These are phyloP conservation scores for Sylvicola fuscatus DNA, from an alignment of 2,888 invertebrate genomes.

Conservation along the genomic window DNA sequence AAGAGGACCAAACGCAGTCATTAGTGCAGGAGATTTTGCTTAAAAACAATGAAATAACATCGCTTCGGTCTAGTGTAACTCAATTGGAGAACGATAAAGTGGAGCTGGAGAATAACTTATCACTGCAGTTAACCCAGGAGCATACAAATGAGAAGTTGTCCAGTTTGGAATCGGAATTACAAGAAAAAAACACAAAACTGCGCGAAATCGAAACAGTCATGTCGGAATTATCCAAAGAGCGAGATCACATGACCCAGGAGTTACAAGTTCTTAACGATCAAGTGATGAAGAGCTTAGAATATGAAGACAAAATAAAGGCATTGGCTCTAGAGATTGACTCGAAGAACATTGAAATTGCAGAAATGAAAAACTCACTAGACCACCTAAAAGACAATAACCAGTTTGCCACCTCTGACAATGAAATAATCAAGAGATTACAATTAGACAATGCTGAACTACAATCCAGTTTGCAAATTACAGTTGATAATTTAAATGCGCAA, in stretches of 20 bases:
- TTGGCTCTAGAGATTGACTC: constrained; percentile 18
- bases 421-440: constrained; percentile 1
- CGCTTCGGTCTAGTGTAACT: constrained; percentile 22
- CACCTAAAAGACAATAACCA: constrained; percentile 8
- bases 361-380: constrained; percentile 16
- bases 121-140: constrained; percentile 13
- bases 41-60: constrained; percentile 24
- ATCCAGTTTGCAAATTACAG: constrained; percentile 4
- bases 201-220: constrained; percentile 2
- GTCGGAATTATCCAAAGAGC: constrained; percentile 15
- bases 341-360: constrained; percentile 22
- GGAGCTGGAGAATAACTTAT: constrained; percentile 17
- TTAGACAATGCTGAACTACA: not conserved
- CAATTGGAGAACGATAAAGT: constrained; percentile 25
- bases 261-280: constrained; percentile 22
- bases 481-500: constrained; percentile 17
- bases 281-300: constrained; percentile 17
- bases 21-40: constrained; percentile 20
- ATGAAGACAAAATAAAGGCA: constrained; percentile 21
- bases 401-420: constrained; percentile 2
- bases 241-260: constrained; percentile 21
- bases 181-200: constrained; percentile 3
- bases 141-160: constrained; percentile 6
- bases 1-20: constrained; percentile 23
- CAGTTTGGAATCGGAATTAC: constrained; percentile 8